A percentile compares a stretch with the other conserved stretches of the same genome.
Conservation (phyloP, 2,888 invertebrate species). For the Mylabris sibirica region DNA sequence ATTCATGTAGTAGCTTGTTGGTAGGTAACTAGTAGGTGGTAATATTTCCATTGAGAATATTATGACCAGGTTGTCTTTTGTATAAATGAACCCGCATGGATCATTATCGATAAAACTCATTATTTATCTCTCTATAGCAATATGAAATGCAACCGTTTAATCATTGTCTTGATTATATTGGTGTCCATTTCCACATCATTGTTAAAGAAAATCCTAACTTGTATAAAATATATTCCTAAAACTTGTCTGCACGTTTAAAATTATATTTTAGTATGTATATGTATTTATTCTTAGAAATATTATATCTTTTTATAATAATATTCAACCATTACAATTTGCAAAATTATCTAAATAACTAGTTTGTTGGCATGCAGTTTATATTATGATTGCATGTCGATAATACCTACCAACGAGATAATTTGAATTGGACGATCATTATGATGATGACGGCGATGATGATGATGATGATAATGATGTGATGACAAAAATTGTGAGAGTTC, state of each 20-base stretch:
- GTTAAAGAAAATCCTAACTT: neutral
- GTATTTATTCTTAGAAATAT: neutral
- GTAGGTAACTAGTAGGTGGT: constrained; percentile 33
- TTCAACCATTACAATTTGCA: neutral
- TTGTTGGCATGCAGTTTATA: neutral
- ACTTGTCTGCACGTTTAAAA: neutral
- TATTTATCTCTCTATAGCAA: constrained; percentile 22
- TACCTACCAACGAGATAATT: constrained; percentile 6
- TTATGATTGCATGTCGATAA: constrained; percentile 11
- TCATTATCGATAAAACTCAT: constrained; percentile 34
- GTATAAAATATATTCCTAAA: too few species aligned
- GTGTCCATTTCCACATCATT: constrained; percentile 7
- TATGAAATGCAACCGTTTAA: constrained; percentile 13
- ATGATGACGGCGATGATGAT: neutral
- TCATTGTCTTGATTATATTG: neutral
- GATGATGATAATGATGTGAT: neutral
- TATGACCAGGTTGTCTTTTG: constrained; percentile 31
- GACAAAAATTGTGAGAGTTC: neutral
- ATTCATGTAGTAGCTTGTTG: constrained; percentile 33
- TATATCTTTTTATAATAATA: neutral
- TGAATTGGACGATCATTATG: neutral
- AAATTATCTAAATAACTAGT: constrained; percentile 13
- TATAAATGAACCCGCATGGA: constrained; percentile 35
- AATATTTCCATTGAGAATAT: constrained; percentile 31
- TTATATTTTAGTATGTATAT: neutral